Base-by-base conservation (phyloP, 2,113 vertebrate genomes). In the Protomyctophum bolini region DNA sequence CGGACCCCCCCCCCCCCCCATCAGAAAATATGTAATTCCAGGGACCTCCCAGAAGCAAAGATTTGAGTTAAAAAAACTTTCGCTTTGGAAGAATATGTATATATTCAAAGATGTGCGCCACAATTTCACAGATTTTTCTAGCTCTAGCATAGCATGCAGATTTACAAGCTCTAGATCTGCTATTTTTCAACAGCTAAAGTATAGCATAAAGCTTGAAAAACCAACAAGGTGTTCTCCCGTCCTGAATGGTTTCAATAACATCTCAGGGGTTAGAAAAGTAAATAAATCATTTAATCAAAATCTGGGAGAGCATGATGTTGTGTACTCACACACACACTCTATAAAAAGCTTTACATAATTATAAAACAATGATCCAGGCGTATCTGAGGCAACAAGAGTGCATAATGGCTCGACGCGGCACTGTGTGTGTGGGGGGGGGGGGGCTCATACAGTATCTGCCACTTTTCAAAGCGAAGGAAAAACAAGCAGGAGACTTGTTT, bases 381-480 rank as follows among this genome's bases (percentile, higher is more conserved):
- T 47, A 56, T 63, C 63, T 62, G 61, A 70, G 55, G 74, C 74
- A 70, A 58, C 64, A 71, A 21, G 57, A 54, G 49, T 64, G 59
- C 73, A 77, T 74, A 70, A 50, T 47, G 52, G 1, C 11, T 33
- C 0, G 46, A 56, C 76, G 66, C 55, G 67, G 57, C 71, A 47
- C 14, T 41, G 33, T 3, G 33, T 3, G 33, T 41, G 33, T 3
- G 33, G 33, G 33, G 33, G 33, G 33, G 33, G 33, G 33, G 33
- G 33, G 33, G 61, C 56, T 61, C 65, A 68, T 54, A 41, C 33
- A 41, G 33, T 41, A 12, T 12, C 57, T 52, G n/a, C 54, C 45
- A 21, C 49, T 63, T 21, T 79, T 86, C 77, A 88, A 88, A 86
- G 72, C 52, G 58, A 75, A 81, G 59, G 76, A 85, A 82, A 41